phyloP scores from a whole-genome alignment of 1,140 invertebrate species.

The Drosophila pandora region DNA sequence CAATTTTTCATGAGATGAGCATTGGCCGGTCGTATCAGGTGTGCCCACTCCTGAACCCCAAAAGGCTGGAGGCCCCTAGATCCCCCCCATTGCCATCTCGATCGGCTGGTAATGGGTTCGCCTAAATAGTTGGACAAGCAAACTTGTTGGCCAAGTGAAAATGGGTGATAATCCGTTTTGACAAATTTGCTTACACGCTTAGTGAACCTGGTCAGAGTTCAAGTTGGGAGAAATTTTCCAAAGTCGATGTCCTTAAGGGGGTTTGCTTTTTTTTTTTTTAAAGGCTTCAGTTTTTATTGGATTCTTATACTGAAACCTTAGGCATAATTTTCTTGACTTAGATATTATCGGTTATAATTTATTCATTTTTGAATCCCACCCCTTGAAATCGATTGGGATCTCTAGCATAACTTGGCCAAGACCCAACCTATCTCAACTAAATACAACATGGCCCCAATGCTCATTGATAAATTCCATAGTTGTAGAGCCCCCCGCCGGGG shows the following conservation, averaged over 20 bases:
- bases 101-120: constrained; percentile 70
- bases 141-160: constrained; percentile 65
- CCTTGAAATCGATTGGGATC: neutral
- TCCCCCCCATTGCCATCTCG: constrained; percentile 25
- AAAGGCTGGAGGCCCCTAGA: neutral
- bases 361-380: neutral
- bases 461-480: constrained; percentile 35
- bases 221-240: constrained; percentile 58
- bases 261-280: neutral
- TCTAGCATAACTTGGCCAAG: constrained; percentile 5
- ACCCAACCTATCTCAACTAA: constrained; percentile 39
- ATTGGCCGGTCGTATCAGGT: constrained; percentile 58
- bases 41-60: constrained; percentile 28
- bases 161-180: constrained; percentile 83
- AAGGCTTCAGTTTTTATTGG: neutral
- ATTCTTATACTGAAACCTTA: neutral
- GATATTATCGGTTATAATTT: neutral
- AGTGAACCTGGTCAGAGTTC: constrained; percentile 66
- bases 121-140: constrained; percentile 71
- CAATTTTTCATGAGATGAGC: constrained; percentile 77
- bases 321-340: neutral
- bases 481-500: neutral
- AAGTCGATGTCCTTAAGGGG: constrained; percentile 20
- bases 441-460: constrained; percentile 18
- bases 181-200: constrained; percentile 79